Conservation (phyloP, 1,140 invertebrate species). For the Nasonia longicornis region DNA sequence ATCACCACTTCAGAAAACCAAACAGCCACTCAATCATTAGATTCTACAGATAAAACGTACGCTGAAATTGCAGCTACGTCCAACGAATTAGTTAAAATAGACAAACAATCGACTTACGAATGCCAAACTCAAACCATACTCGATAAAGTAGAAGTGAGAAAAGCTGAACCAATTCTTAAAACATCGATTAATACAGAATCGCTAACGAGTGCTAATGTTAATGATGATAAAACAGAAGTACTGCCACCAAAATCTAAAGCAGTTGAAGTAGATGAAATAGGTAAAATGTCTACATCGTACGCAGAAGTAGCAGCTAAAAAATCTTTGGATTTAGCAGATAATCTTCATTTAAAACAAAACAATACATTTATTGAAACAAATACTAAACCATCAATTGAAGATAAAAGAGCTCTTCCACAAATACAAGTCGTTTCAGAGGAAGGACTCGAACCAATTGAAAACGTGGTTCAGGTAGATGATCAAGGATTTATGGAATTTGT, state of each 20-base stretch:
- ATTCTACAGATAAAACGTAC: not conserved
- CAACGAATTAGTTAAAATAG: too few relatives aligned
- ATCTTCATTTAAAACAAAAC: not conserved
- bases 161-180: too few relatives aligned
- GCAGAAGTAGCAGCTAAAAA: conserved; percentile 18
- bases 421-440: conserved; percentile 68
- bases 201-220: not conserved
- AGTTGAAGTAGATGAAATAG: not conserved
- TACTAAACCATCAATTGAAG: not conserved
- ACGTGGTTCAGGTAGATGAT: conserved; percentile 64
- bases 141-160: not conserved
- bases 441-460: conserved; percentile 56
- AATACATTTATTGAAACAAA: not conserved
- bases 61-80: too few relatives aligned
- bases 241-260: conserved; percentile 8
- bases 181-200: not conserved
- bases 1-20: not conserved
- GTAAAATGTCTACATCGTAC: not conserved
- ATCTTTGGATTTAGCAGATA: not conserved
- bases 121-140: not conserved
- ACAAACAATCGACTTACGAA: too few relatives aligned
- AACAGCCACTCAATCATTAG: not conserved
- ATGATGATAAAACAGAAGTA: conserved; percentile 31
- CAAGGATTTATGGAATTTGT: conserved; percentile 70
- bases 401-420: conserved; percentile 55